These are phyloP conservation scores for Sylvia borin DNA, from an alignment of 2,797 vertebrate genomes.

Conservation along the genomic window DNA sequence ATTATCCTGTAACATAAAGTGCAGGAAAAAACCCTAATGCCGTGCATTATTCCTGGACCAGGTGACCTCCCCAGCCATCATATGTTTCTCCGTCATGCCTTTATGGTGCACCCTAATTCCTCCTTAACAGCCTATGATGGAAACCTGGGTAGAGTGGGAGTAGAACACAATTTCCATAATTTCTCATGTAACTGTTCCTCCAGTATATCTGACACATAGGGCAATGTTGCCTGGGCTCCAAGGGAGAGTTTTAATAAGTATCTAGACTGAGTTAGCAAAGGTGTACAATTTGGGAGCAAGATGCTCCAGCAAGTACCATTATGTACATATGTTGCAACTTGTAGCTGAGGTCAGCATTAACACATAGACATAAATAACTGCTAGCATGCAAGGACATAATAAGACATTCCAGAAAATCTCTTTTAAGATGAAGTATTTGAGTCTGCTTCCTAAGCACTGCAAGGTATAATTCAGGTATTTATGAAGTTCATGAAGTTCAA, in stretches of 20 bases:
- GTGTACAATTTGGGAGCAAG: not conserved
- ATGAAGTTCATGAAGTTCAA: constrained; percentile 28
- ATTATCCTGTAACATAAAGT: not conserved
- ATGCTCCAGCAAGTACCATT: not conserved
- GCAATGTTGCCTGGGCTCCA: not conserved
- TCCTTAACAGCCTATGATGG: not conserved
- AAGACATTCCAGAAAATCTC: constrained; percentile 22
- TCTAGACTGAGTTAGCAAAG: not conserved
- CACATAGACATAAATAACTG: not conserved
- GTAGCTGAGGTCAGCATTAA: not conserved
- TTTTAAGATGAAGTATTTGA: constrained; percentile 6
- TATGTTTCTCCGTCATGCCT: not conserved
- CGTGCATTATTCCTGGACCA: not conserved
- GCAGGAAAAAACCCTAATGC: not conserved
- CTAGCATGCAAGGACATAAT: not conserved
- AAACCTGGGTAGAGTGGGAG: not conserved
- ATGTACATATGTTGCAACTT: not conserved
- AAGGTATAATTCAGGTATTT: constrained; percentile 8
- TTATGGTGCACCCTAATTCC: not conserved
- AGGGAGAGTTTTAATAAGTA: not conserved
- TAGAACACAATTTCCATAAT: not conserved
- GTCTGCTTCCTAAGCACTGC: not conserved
- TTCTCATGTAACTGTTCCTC: not conserved
- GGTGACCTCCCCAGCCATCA: not conserved
- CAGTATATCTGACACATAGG: not conserved